Base-by-base conservation (phyloP, 2,888 invertebrate species). In the Teleogryllus oceanicus region DNA sequence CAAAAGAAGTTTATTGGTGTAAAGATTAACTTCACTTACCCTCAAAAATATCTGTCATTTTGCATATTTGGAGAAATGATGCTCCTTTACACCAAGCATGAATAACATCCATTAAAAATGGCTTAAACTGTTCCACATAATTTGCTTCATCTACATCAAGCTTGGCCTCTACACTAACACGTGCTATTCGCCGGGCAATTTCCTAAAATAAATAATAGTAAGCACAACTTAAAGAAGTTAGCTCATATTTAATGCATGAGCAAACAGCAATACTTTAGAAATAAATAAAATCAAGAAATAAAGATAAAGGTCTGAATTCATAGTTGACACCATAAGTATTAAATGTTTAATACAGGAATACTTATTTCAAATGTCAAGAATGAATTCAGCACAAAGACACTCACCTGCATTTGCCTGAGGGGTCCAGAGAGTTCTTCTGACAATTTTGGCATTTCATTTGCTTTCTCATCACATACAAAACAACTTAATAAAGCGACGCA, bases 11-110 rank as follows among this genome's bases (percentile, higher is more conserved):
- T 37, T 37, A 37, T 5, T 37, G 37, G 5, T 37, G 8, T 37
- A 37, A 37, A 8, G 37, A 37, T 37, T 4, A 37, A 8, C 8
- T 37, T 37, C 8, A 79, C 81, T 83, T 85, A 92, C 94, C 98
- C 91, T 99, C 98, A 87, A 97, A 98, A 78, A 98, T 94, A 84
- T 97, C 97, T 0, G 98, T 97, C 94, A 97, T 96, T 88, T 95
- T 94, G 89, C 98, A 97, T 81, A 99, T 92, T 86, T 96, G 93
- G 82, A 94, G 89, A 88, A 99, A 99, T 49, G 92, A 90, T 37
- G 95, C 92, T 12, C 99, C 99, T 85, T 96, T 96, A 84, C 96
- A 94, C 99, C 99, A 99, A 2, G 96, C 91, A 84, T 94, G 92
- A 51, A 99, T 97, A 1, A 99, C 95, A 87, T 99, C 98, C 98